These are phyloP conservation scores for Tribolium castaneum DNA, from an alignment of 1,140 invertebrate genomes.

Conservation along the genomic window DNA sequence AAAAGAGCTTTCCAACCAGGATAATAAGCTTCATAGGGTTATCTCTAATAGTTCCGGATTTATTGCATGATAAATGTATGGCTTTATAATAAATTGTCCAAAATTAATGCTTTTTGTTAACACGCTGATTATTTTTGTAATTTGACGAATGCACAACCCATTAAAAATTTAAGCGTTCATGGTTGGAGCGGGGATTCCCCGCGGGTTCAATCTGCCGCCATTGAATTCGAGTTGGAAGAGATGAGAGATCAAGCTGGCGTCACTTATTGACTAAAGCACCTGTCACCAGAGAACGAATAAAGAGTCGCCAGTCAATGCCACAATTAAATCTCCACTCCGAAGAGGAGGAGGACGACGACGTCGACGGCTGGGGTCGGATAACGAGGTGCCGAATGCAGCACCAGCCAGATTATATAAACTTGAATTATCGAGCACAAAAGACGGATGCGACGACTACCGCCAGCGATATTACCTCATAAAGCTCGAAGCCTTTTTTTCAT, in stretches of 20 bases:
- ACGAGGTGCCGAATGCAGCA: conserved; percentile 22
- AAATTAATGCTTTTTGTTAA: too few relatives aligned
- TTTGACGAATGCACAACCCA: not conserved
- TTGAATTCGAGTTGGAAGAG: conserved; percentile 42
- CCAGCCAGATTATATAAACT: conserved; percentile 26
- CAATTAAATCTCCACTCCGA: conserved; percentile 34
- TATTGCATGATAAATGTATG: too few relatives aligned
- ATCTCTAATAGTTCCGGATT: too few relatives aligned
- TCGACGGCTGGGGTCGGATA: conserved; percentile 23
- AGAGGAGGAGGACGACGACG: not conserved
- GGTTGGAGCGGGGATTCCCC: not conserved
- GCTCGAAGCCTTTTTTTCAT: not conserved
- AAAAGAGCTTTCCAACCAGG: too few relatives aligned
- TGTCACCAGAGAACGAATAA: conserved; percentile 40
- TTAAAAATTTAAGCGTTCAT: too few relatives aligned
- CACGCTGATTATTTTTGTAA: too few relatives aligned
- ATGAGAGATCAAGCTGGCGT: conserved; percentile 41
- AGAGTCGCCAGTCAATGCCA: conserved; percentile 37
- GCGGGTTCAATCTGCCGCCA: conserved; percentile 41
- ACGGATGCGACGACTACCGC: conserved; percentile 21
- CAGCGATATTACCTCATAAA: conserved; percentile 12
- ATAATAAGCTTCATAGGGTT: too few relatives aligned
- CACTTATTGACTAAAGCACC: conserved; percentile 46
- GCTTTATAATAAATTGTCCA: too few relatives aligned
- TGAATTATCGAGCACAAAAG: conserved; percentile 33